phyloP scores from a whole-genome alignment of 2,113 vertebrate species.

The Actenoides hombroni region DNA sequence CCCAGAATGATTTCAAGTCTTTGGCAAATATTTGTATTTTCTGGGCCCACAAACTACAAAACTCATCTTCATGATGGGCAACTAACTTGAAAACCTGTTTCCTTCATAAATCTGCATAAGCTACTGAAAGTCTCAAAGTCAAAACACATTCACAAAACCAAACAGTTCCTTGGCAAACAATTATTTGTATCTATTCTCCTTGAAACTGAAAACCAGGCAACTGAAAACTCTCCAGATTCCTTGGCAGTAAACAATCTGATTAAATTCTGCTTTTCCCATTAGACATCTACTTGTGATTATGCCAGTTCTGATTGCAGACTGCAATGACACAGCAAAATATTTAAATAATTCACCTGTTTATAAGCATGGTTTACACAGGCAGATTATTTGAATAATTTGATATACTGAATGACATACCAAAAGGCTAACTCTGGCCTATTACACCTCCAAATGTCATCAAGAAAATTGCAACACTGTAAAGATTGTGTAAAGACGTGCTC shows the following conservation, averaged over 20 bases:
- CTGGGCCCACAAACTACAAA: not conserved
- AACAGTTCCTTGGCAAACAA: constrained; percentile 9
- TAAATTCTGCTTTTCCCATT: constrained; percentile 56
- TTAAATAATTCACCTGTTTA: not conserved
- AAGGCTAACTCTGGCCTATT: not conserved
- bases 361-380: not conserved
- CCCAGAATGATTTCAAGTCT: constrained; percentile 8
- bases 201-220: constrained; percentile 53
- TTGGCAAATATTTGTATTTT: not conserved
- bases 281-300: not conserved
- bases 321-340: not conserved
- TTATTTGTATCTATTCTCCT: not conserved
- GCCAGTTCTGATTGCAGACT: not conserved
- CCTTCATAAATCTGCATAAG: constrained; percentile 30
- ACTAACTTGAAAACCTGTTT: constrained; percentile 40
- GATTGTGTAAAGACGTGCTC: no score
- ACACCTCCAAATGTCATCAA: not conserved
- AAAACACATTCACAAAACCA: constrained; percentile 32
- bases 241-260: constrained; percentile 23
- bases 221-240: constrained; percentile 53
- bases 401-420: not conserved
- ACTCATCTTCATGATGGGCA: not conserved
- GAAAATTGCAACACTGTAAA: not conserved
- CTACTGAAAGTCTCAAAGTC: not conserved
- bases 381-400: not conserved